Evolutionary conservation across 2,113 vertebrate genomes (phyloP).

Genomic region (Protomyctophum bolini): DNA sequence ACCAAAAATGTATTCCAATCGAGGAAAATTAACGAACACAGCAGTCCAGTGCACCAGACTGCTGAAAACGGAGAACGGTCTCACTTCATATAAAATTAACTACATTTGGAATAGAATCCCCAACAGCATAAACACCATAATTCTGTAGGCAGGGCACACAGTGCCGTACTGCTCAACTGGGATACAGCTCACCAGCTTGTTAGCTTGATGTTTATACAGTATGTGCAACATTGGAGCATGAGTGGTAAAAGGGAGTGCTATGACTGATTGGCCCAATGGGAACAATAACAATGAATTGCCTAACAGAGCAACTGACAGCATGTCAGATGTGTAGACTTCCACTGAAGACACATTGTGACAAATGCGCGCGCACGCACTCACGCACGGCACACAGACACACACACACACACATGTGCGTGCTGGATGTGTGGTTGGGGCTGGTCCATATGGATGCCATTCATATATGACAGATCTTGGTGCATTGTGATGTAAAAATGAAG

Average conservation of each 20-base stretch:
- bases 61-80: too few species aligned
- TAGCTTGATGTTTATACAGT: constrained; percentile 35
- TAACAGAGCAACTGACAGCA: constrained; percentile 17
- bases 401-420: not conserved
- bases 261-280: constrained; percentile 37
- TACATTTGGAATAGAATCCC: too few species aligned
- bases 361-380: not conserved
- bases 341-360: constrained; percentile 11
- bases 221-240: constrained; percentile 27
- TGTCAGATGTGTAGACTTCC: constrained; percentile 10
- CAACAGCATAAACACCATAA: too few species aligned
- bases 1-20: too few species aligned
- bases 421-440: too few species aligned
- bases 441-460: constrained; percentile 46
- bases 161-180: not conserved
- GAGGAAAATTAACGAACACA: too few species aligned
- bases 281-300: constrained; percentile 46
- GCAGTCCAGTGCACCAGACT: too few species aligned
- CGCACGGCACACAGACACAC: not conserved
- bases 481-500: not conserved
- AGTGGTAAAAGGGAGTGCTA: constrained; percentile 19
- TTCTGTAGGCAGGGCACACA: not conserved
- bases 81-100: too few species aligned
- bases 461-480: constrained; percentile 53
- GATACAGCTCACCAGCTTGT: constrained; percentile 13